phyloP scores from a whole-genome alignment of 2,888 invertebrate genomes.

The Drosophila hamatofila region DNA sequence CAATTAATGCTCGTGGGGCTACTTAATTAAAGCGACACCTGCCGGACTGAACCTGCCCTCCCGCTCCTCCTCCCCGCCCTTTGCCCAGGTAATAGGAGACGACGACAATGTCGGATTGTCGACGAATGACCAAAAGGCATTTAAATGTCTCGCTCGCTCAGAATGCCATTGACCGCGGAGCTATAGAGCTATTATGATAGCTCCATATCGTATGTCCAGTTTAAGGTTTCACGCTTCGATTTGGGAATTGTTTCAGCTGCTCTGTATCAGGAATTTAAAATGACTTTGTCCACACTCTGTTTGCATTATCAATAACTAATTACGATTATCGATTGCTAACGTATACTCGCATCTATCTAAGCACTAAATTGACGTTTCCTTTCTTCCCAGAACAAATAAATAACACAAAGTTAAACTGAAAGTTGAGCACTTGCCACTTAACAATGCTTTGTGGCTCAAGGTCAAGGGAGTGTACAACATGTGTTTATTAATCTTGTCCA shows the following conservation, averaged over 20 bases:
- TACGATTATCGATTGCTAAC: conserved; percentile 34
- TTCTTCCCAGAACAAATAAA: neutral
- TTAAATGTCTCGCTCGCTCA: conserved; percentile 12
- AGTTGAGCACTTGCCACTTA: conserved; percentile 6
- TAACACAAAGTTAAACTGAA: neutral
- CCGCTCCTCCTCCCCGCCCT: neutral
- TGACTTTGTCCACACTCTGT: conserved; percentile 3
- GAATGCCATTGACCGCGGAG: conserved; percentile 49
- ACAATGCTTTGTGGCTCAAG: conserved; percentile 3
- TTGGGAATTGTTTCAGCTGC: conserved; percentile 35
- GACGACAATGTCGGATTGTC: conserved; percentile 35
- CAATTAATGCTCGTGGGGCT: conserved; percentile 37
- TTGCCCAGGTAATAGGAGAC: conserved; percentile 37
- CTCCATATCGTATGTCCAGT: neutral
- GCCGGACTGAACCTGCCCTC: conserved; percentile 6
- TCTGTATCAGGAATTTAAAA: neutral
- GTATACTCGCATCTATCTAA: neutral
- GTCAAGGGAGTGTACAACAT: neutral
- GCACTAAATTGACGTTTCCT: conserved; percentile 5
- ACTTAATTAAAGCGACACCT: conserved; percentile 54
- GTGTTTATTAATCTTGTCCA: neutral
- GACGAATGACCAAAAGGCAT: conserved; percentile 31
- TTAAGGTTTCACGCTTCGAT: neutral
- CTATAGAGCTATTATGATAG: neutral
- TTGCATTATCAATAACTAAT: conserved; percentile 28